phyloP scores from a whole-genome alignment of 2,888 invertebrate genomes.

The Ormyrus pomaceus region DNA sequence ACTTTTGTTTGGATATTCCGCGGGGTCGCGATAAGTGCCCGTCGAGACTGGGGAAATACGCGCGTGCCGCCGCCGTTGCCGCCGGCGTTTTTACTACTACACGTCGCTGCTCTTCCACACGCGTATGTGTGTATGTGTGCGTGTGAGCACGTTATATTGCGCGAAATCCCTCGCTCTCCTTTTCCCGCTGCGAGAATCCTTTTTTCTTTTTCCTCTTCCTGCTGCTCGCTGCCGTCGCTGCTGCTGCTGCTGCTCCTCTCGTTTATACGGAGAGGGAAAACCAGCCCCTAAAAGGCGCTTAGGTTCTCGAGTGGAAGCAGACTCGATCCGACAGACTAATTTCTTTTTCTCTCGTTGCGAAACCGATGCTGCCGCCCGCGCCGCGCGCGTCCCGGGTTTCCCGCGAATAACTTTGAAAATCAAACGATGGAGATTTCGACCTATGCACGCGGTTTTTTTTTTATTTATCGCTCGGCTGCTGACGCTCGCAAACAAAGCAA shows the following conservation, averaged over 20 bases:
- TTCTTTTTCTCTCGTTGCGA: no score
- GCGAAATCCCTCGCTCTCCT: background rate
- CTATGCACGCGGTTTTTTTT: no score
- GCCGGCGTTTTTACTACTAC: no score
- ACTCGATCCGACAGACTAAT: no score
- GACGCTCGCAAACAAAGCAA: no score
- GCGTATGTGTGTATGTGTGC: no score
- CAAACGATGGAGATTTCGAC: no score
- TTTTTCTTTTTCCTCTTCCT: background rate
- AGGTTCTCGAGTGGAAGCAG: no score
- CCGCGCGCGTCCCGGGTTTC: background rate
- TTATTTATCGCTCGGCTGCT: no score
- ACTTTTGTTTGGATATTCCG: conserved; percentile 40
- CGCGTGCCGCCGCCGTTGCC: background rate
- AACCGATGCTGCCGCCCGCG: background rate
- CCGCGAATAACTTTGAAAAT: conserved; percentile 23
- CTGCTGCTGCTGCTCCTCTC: conserved; percentile 4
- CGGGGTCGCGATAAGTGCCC: conserved; percentile 40
- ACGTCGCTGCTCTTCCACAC: background rate
- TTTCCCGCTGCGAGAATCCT: background rate
- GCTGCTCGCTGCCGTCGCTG: conserved; percentile 1
- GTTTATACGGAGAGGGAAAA: no score
- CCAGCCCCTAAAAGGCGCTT: no score
- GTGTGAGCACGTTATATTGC: background rate
- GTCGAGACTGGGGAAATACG: conserved; percentile 9